A percentile compares a stretch with the other conserved stretches of the same genome.
Conservation (phyloP, 2,797 vertebrate species). For the Oophaga sylvatica region DNA sequence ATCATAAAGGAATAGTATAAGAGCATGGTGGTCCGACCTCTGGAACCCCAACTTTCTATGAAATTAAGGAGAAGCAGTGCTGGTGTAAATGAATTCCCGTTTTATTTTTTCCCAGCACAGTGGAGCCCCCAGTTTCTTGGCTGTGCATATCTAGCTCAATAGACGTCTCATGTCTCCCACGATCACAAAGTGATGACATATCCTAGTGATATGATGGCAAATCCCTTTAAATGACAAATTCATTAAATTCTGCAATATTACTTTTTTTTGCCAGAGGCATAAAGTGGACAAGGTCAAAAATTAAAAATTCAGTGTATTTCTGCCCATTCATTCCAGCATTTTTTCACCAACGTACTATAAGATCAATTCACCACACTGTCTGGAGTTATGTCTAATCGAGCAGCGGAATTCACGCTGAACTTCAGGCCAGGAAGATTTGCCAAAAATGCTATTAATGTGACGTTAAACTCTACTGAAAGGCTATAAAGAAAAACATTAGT, state of each 20-base stretch:
- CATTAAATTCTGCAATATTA: too few relatives aligned
- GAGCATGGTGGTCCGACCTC: too few relatives aligned
- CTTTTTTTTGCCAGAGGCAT: neutral
- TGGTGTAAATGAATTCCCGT: too few relatives aligned
- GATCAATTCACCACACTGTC: constrained; percentile 50
- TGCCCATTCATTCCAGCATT: constrained; percentile 5
- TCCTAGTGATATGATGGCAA: too few relatives aligned
- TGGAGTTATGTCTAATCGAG: constrained; percentile 45
- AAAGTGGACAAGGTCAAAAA: neutral
- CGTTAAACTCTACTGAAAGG: constrained; percentile 51
- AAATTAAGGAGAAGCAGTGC: too few relatives aligned
- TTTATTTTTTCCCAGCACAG: too few relatives aligned
- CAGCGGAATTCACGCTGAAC: constrained; percentile 39
- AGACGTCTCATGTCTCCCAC: too few relatives aligned
- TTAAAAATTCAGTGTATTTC: neutral
- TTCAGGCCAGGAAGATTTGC: constrained; percentile 50
- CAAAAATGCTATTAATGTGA: constrained; percentile 61
- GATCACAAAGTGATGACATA: too few relatives aligned
- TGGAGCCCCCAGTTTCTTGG: too few relatives aligned
- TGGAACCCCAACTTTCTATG: too few relatives aligned
- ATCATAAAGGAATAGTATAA: too few relatives aligned
- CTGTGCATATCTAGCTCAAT: too few relatives aligned
- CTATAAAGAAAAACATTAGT: constrained; percentile 57
- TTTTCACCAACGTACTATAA: constrained; percentile 15
- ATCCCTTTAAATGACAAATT: neutral